Conservation (phyloP, 1,140 invertebrate genomes). For the Zelostemma sp. region DNA sequence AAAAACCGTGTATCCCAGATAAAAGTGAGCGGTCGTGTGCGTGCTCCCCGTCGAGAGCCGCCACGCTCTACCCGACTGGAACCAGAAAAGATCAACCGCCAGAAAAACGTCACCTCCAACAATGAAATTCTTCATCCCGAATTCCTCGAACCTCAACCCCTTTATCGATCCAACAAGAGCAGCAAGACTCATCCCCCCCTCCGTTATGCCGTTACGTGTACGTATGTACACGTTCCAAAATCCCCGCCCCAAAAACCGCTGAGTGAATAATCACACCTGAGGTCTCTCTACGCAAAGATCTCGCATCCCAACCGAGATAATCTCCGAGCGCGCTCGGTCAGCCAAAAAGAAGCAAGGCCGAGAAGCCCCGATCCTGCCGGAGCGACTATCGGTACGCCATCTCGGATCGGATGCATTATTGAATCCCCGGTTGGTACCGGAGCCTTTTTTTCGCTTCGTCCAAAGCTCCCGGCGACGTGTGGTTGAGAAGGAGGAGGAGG, state of each 20-base stretch:
- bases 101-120: too few species aligned
- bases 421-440: not conserved
- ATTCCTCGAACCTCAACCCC: not conserved
- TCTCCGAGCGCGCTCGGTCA: not conserved
- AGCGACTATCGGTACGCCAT: not conserved
- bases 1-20: too few species aligned
- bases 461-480: constrained; percentile 4
- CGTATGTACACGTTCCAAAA: not conserved
- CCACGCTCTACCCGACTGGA: too few species aligned
- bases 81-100: too few species aligned
- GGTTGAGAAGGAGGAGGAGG: not conserved
- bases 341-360: not conserved
- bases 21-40: too few species aligned
- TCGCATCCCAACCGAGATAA: not conserved
- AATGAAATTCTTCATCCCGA: not conserved
- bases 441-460: not conserved
- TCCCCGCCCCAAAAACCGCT: not conserved
- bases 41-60: too few species aligned
- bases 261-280: constrained; percentile 4
- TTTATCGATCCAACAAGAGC: too few species aligned
- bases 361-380: not conserved
- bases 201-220: too few species aligned
- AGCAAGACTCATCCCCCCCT: not conserved
- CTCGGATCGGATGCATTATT: not conserved
- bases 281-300: not conserved